Evolutionary conservation across 2,113 vertebrate genomes (phyloP).

Genomic region (Capricornis sumatraensis): DNA sequence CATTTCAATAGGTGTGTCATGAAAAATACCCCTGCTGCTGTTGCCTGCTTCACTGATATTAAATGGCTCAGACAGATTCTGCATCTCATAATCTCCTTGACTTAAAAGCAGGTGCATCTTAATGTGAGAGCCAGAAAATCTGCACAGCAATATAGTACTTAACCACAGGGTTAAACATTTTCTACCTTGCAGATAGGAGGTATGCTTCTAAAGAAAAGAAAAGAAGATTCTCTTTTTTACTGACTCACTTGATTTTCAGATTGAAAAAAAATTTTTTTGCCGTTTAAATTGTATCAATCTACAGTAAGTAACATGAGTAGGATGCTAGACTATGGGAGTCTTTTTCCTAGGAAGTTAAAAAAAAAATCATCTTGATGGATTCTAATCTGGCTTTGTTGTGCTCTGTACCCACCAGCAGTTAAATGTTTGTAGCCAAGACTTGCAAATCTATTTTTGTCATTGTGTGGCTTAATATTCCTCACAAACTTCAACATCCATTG

Average conservation of each 20-base stretch:
- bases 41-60: not conserved
- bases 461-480: not conserved
- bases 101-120: not conserved
- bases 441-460: not conserved
- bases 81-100: conserved; percentile 11
- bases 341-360: not conserved
- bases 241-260: conserved; percentile 13
- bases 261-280: not conserved
- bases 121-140: not conserved
- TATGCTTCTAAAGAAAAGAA: not conserved
- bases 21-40: not conserved
- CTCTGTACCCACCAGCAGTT: not conserved
- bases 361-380: not conserved
- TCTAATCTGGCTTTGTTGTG: not conserved
- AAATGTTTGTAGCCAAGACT: not conserved
- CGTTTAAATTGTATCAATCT: not conserved
- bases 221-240: not conserved
- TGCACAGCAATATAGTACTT: not conserved
- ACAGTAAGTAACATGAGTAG: not conserved
- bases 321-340: not conserved
- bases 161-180: not conserved
- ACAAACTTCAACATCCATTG: not conserved
- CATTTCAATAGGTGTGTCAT: conserved; percentile 40
- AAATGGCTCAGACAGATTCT: conserved; percentile 33
- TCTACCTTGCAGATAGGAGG: not conserved